Evolutionary conservation across 2,888 invertebrate genomes (phyloP), one percentile per base, ranked within the genome.

Genomic region (Brachypterus glaber): DNA sequence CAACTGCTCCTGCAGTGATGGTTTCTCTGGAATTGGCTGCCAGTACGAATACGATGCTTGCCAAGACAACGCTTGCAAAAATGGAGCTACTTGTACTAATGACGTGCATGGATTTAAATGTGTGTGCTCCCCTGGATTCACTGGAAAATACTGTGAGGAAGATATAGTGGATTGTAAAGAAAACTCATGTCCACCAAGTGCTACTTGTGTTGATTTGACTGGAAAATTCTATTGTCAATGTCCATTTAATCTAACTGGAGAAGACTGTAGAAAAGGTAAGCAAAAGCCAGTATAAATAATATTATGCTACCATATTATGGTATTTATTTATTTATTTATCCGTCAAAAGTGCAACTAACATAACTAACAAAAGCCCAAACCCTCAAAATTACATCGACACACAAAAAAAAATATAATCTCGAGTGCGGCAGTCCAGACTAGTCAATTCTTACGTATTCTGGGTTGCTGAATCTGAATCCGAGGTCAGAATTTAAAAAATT

Each of bases 191-290:
- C 89, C 92, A 33, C 91, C 92, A 35, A 89, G 91, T 8, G 90
- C 92, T 1, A 86, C 82, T 2, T 95, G 93, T 58, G 84, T 93
- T 49, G 92, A 93, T 64, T 69, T 92, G 31, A 89, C 88, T 29
- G 86, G 87, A 50, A 79, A 82, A 53, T 91, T 90, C 70, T 91
- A 90, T 61, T 97, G 97, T 57, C 89, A 92, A 62, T 97, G 97
- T 71, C 93, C 95, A 5, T 91, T 95, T 63, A 95, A 95, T 59
- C 74, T 91, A 54, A 96, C 95, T 14, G 97, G 97, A 34, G 91
- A 92, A 59, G 90, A 92, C 58, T 97, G 97, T 58, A 77, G 92
- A 59, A 96, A 96, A 74, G 82, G 90, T 91, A 74, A 72, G 76
- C 37, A 31, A 4, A 35, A 39, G 9, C n/a, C n/a, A n/a, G n/a